A percentile compares a stretch with the other conserved stretches of the same genome.
These are phyloP conservation scores for Propithecus perrieri DNA, from an alignment of 2,797 vertebrate species.

Conservation along the genomic window DNA sequence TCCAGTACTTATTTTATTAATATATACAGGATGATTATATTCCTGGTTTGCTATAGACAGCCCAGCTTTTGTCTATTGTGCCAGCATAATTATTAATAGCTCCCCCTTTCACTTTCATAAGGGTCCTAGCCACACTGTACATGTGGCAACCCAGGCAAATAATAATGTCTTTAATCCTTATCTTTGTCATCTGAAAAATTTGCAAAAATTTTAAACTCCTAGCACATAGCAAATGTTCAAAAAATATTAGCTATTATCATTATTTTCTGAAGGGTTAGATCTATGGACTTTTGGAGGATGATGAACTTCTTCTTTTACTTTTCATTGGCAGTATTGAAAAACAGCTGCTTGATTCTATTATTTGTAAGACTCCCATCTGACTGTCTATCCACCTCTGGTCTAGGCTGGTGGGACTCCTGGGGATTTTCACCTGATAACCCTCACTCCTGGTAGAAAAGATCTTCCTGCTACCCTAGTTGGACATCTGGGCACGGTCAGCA, in stretches of 20 bases:
- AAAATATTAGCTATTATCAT: neutral
- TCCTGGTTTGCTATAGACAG: neutral
- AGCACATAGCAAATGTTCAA: neutral
- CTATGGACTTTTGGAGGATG: neutral
- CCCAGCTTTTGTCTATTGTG: neutral
- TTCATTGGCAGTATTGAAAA: neutral
- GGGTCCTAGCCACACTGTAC: neutral
- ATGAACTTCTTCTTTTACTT: neutral
- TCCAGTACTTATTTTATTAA: neutral
- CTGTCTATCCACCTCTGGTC: neutral
- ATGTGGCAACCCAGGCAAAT: neutral
- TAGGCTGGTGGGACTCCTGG: neutral
- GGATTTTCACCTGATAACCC: neutral
- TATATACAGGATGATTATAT: too few relatives aligned
- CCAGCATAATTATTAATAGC: neutral
- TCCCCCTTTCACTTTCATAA: neutral
- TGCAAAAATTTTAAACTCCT: neutral
- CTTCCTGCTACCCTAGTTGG: neutral
- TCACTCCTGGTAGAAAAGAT: neutral
- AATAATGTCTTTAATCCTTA: neutral
- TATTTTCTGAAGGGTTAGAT: neutral
- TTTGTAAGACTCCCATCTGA: neutral
- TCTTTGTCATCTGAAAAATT: neutral
- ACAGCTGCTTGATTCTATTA: neutral
- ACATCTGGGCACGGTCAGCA: accelerated